Evolutionary conservation across 2,113 vertebrate genomes (phyloP).

Genomic region (Ardeotis arabs): DNA sequence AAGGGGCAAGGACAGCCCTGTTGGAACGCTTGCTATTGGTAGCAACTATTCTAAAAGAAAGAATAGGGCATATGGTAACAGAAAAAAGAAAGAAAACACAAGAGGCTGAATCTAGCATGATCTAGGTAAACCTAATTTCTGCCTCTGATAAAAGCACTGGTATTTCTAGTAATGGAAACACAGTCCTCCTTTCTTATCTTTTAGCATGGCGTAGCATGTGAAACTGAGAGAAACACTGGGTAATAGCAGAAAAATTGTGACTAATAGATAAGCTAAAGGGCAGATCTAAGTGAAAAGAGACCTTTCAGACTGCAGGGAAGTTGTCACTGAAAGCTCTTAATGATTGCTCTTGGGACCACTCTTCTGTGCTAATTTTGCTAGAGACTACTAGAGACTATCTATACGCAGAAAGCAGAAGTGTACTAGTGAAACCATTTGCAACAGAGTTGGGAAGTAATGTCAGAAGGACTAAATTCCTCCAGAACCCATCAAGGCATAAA

Average conservation of each 20-base stretch:
- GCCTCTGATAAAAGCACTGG: background rate
- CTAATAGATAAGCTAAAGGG: background rate
- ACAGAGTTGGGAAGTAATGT: background rate
- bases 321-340: background rate
- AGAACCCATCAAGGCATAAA: background rate
- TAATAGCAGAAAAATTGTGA: background rate
- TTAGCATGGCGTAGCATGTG: background rate
- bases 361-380: background rate
- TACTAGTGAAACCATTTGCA: background rate
- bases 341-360: background rate
- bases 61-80: background rate
- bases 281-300: background rate
- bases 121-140: background rate
- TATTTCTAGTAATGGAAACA: background rate
- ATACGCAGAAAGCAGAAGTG: background rate
- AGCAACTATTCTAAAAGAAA: background rate
- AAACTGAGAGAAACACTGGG: background rate
- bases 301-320: background rate
- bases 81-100: background rate
- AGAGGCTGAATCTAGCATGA: background rate
- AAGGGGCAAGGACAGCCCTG: background rate
- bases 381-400: background rate
- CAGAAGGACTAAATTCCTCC: background rate
- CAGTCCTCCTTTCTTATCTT: background rate
- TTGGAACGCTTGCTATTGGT: background rate